Evolutionary conservation across 2,113 vertebrate genomes (phyloP).

Genomic region (Vidua chalybeata): DNA sequence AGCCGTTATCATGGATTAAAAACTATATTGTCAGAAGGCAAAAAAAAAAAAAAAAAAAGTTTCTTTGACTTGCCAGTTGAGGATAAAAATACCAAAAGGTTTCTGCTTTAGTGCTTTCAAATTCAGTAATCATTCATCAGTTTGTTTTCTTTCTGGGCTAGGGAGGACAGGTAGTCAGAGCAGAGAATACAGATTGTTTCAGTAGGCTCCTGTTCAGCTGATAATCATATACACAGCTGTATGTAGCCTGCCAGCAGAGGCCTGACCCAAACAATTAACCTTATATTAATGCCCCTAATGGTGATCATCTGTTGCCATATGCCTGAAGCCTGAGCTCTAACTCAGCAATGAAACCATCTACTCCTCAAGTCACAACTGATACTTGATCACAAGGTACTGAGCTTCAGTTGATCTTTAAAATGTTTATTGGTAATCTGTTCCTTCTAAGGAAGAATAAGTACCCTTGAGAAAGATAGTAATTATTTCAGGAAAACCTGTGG

Average conservation of each 20-base stretch:
- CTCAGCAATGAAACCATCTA: neutral
- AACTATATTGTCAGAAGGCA: neutral
- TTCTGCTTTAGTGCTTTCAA: constrained; percentile 20
- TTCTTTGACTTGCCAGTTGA: neutral
- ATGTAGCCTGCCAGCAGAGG: constrained; percentile 44
- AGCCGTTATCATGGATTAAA: neutral
- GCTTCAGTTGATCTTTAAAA: neutral
- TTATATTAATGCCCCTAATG: constrained; percentile 59
- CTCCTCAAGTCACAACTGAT: neutral
- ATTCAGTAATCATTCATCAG: neutral
- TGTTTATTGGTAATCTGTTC: neutral
- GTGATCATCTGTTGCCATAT: constrained; percentile 57
- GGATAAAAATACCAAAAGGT: neutral
- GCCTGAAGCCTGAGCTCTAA: constrained; percentile 16
- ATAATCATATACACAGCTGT: constrained; percentile 53
- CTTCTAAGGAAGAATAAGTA: neutral
- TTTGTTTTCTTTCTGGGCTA: constrained; percentile 14
- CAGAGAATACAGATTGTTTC: constrained; percentile 43
- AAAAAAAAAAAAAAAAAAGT: neutral
- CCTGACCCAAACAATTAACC: constrained; percentile 66
- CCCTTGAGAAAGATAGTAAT: neutral
- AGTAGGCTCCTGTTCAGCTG: constrained; percentile 36
- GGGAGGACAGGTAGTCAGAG: constrained; percentile 52
- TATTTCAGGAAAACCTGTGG: neutral
- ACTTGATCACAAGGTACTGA: neutral